phyloP scores from a whole-genome alignment of 1,140 invertebrate genomes.

The Maniola jurtina region DNA sequence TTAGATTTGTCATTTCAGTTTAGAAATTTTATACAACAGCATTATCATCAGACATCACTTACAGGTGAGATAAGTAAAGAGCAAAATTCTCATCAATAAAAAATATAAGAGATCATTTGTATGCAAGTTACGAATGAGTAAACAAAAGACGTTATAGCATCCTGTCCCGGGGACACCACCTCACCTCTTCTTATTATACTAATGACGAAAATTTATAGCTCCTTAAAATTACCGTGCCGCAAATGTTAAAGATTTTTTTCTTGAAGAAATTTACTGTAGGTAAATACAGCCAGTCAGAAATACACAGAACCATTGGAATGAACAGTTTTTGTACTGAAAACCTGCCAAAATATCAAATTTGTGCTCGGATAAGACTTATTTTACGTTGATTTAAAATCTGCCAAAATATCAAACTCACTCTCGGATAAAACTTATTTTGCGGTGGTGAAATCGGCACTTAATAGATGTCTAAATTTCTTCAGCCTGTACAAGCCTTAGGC shows the following conservation, averaged over 20 bases:
- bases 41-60: background rate
- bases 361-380: too few relatives aligned
- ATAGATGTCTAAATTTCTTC: too few relatives aligned
- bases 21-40: too few relatives aligned
- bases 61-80: background rate
- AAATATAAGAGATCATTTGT: constrained; percentile 57
- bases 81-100: background rate
- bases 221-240: constrained; percentile 66
- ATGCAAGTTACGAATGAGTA: constrained; percentile 58
- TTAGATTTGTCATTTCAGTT: too few relatives aligned
- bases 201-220: constrained; percentile 75
- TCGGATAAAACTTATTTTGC: background rate
- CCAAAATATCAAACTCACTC: too few relatives aligned
- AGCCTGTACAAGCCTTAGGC: background rate
- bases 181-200: constrained; percentile 72
- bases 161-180: constrained; percentile 69
- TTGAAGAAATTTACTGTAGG: constrained; percentile 31
- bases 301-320: too few relatives aligned
- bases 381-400: too few relatives aligned
- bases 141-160: constrained; percentile 76
- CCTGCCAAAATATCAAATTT: too few relatives aligned
- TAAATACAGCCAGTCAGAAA: too few relatives aligned
- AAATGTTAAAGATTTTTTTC: constrained; percentile 57
- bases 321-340: too few relatives aligned
- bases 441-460: too few relatives aligned